Percentiles rank a stretch among this genome's conserved stretches.
Conservation (phyloP, 2,113 vertebrate genomes). For the Tragelaphus scriptus region DNA sequence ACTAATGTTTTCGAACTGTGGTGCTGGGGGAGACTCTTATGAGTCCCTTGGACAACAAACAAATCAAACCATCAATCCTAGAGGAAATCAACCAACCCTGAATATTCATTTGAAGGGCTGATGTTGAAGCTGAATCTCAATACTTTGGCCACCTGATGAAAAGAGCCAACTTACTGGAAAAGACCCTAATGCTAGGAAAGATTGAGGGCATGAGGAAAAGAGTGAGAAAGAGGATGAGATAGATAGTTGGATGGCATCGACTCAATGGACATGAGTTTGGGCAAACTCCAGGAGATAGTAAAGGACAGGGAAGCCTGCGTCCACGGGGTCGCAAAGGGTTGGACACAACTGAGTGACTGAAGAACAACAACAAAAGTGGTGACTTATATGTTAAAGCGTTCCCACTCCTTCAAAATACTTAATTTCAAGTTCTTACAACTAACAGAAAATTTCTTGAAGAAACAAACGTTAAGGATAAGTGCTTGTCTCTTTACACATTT, state of each 20-base stretch:
- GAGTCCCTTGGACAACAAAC: neutral
- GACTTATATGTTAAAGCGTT: neutral
- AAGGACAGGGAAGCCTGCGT: neutral
- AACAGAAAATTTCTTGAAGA: neutral
- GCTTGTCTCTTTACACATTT: neutral
- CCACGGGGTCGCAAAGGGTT: neutral
- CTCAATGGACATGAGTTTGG: neutral
- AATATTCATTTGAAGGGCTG: neutral
- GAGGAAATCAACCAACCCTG: neutral
- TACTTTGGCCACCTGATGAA: neutral
- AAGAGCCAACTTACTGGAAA: neutral
- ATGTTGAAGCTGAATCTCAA: neutral
- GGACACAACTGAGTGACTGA: neutral
- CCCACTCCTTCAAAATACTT: neutral
- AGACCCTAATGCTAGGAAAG: neutral
- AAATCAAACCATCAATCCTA: neutral
- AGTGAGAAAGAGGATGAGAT: neutral
- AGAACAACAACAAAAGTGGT: neutral
- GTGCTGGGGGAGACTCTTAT: neutral
- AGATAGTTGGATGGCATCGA: neutral
- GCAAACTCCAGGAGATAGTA: neutral
- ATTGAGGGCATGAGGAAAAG: neutral
- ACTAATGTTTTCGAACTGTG: neutral
- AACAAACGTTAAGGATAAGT: neutral
- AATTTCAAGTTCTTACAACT: neutral